Base-by-base conservation (phyloP, 2,797 vertebrate species). In the Sebastes taczanowskii region DNA sequence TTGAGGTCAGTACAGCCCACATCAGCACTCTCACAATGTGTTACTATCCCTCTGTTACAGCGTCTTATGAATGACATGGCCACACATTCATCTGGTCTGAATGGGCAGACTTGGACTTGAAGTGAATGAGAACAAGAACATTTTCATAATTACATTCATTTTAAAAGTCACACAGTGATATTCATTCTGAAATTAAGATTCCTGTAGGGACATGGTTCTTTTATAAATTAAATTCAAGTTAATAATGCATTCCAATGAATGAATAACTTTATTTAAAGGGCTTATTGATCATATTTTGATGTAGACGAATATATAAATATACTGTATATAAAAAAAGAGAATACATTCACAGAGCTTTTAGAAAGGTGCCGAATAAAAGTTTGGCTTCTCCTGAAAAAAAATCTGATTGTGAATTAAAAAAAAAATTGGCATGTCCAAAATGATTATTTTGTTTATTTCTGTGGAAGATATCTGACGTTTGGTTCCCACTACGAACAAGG, bases 1-100 rank as follows among this genome's bases (percentile, higher is more conserved):
- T 88, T 63, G 94, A 84, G 91, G 94, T 82, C 92, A 90, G 86
- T 74, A 82, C 76, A 89, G 72, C 73, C 88, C 80, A 83, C 59
- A 73, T 84, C 84, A 72, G 74, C 20, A 3, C 52, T 66, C 32
- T 70, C 16, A 61, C 67, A 20, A 4, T 32, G 14, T 5, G 5
- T 42, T 18, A n/a, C 58, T 8, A 2, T 16, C 23, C 27, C 46
- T 64, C 52, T 71, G 74, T 77, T 20, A 69, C 7, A 49, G 18
- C 42, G 20, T 70, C 25, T 42, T 46, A 10, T 70, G 71, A 91
- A 91, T 77, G 74, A 64, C 29, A 34, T 27, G 49, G 14, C 4
- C 60, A 34, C 52, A 18, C 23, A 30, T 46, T 66, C 1, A 52
- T 65, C 71, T 2, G 6, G 25, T 46, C 2, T 85, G 74, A 88